Evolutionary conservation across 2,113 vertebrate species (phyloP), one percentile per base, ranked within the genome.

Genomic region (Recurvirostra avosetta): DNA sequence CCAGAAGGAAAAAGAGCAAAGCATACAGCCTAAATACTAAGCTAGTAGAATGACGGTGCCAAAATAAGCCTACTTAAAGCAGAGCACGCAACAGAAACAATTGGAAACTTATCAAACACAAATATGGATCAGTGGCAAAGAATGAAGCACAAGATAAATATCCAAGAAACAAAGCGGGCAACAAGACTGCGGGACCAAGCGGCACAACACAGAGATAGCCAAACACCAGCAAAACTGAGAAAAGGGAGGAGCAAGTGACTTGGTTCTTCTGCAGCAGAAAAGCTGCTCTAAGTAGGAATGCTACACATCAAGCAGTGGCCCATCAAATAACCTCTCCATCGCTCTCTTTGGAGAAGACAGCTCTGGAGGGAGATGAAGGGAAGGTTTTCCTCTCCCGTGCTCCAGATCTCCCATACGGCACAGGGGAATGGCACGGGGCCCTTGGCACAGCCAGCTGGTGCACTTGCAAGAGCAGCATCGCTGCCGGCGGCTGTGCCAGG

Each of bases 271-370:
- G 65, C 73, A 47, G 41, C 40, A 50, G n/a, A 21, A 41, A 61
- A 43, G 12, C 26, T 50, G 49, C 63, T 14, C 2, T 30, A 3
- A 4, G 1, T 9, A 66, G 15, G n/a, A 68, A 19, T 0, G 2
- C 17, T 7, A 1, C 38, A 12, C 14, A 2, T 5, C 13, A 6
- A 30, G 63, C 49, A 16, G 25, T 0, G 59, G n/a, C 43, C 21
- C 26, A 11, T 26, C 36, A 15, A 21, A 34, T 17, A 53, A 58
- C 26, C 4, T 43, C 62, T 50, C 30, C 17, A 9, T 30, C 18
- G 2, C 22, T 7, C 8, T 20, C 36, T 41, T 4, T 15, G 12
- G 38, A 43, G 12, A 59, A 30, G n/a, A 15, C 20, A 7, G 56
- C 36, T 71, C 66, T 11, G 23, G 14, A 56, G 17, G 21, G 30